Percentiles rank a stretch among this genome's conserved stretches.
phyloP scores from a whole-genome alignment of 2,113 vertebrate species.

The Platysteira castanea region DNA sequence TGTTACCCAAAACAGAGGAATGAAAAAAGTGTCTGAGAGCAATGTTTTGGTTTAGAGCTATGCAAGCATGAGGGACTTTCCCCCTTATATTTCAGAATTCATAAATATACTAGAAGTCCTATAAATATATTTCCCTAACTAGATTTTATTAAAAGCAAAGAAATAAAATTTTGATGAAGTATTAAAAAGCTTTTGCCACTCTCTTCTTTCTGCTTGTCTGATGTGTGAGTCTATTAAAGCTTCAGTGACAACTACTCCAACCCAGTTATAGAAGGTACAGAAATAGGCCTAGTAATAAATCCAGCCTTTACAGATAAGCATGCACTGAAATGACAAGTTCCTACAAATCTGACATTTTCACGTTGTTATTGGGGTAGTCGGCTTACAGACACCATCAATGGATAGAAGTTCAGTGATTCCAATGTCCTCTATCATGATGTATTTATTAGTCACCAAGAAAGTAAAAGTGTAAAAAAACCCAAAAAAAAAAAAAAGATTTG shows the following conservation, averaged over 20 bases:
- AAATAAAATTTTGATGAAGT: slow-evolving; percentile 10
- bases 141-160: slow-evolving; percentile 23
- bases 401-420: neutral
- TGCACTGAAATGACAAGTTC: neutral
- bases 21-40: neutral
- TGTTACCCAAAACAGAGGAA: neutral
- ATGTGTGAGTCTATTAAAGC: neutral
- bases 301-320: neutral
- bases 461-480: no score
- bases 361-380: neutral
- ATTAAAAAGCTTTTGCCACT: slow-evolving; percentile 27
- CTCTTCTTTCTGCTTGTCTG: neutral
- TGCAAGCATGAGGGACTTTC: neutral
- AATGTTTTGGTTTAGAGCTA: neutral
- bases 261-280: neutral
- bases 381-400: neutral
- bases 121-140: neutral
- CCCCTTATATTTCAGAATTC: neutral
- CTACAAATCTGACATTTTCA: neutral
- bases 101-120: neutral
- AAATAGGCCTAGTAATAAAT: slow-evolving; percentile 18
- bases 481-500: neutral
- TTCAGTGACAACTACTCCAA: neutral
- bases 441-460: neutral
- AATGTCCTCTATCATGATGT: neutral